Percentiles rank a stretch among this genome's conserved stretches.
These are phyloP conservation scores for Pagrus major DNA, from an alignment of 2,113 vertebrate species.

Conservation along the genomic window DNA sequence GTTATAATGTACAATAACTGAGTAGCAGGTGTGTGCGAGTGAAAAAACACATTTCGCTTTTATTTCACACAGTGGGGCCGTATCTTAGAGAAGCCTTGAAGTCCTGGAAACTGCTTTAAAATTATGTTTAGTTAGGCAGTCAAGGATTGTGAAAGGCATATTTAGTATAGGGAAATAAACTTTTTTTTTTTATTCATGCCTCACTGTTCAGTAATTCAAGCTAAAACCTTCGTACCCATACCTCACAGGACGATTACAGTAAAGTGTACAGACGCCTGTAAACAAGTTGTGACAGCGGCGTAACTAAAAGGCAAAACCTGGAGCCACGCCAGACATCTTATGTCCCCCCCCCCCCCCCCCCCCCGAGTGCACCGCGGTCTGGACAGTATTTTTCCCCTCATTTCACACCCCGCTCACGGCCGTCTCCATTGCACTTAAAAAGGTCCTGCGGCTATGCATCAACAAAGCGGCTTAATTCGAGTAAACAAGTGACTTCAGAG, in stretches of 20 bases:
- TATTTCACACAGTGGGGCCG: constrained; percentile 24
- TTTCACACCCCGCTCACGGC: constrained; percentile 8
- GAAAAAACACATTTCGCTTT: constrained; percentile 18
- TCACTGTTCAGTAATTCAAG: neutral
- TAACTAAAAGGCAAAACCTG: constrained; percentile 37
- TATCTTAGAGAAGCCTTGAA: constrained; percentile 2
- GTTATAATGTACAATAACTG: constrained; percentile 54
- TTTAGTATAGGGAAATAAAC: constrained; percentile 12
- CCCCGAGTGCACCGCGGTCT: neutral
- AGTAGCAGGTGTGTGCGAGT: constrained; percentile 65
- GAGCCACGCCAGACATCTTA: neutral
- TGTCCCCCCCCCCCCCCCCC: neutral
- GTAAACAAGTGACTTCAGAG: constrained; percentile 66
- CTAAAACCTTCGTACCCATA: neutral
- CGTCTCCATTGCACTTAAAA: constrained; percentile 23
- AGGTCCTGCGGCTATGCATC: constrained; percentile 31
- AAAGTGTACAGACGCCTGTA: constrained; percentile 26
- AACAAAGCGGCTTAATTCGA: constrained; percentile 47
- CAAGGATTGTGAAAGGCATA: neutral
- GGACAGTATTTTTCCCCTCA: constrained; percentile 7
- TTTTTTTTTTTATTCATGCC: neutral
- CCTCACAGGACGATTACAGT: constrained; percentile 22
- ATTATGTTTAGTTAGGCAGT: constrained; percentile 17
- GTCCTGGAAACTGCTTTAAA: neutral
- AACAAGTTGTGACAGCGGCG: constrained; percentile 31